These are phyloP conservation scores for Cyanoliseus patagonus DNA, from an alignment of 2,113 vertebrate species.

Conservation along the genomic window DNA sequence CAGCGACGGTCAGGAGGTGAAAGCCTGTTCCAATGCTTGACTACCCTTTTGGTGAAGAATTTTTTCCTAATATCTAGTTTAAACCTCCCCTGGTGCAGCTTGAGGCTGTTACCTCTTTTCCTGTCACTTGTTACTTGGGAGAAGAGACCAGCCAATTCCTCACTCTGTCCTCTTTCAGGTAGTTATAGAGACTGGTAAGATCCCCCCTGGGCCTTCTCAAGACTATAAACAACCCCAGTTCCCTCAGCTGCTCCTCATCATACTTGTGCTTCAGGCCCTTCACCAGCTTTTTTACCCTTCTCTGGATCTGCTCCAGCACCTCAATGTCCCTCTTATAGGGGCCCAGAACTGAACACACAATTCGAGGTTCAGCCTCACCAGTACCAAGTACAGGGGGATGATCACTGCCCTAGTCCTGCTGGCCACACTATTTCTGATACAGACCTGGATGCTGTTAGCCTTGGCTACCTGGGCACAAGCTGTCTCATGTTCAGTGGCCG, in stretches of 20 bases:
- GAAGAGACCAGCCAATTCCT: not conserved
- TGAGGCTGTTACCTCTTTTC: not conserved
- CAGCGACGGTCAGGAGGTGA: not conserved
- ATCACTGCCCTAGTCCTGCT: not conserved
- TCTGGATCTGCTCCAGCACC: not conserved
- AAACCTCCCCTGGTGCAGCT: not conserved
- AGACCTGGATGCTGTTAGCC: not conserved
- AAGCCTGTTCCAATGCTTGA: not conserved
- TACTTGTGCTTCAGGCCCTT: not conserved
- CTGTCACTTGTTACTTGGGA: not conserved
- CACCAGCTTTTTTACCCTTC: not conserved
- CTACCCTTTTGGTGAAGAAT: not conserved
- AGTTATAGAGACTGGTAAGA: not conserved
- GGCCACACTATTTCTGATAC: not conserved
- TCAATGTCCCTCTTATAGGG: not conserved
- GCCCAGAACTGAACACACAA: not conserved
- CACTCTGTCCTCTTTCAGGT: not conserved
- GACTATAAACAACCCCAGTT: not conserved
- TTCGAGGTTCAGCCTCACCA: not conserved
- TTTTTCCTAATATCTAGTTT: not conserved
- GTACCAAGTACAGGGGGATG: not conserved
- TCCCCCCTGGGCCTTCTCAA: not conserved
- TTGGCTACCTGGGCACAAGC: not conserved
- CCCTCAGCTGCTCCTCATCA: not conserved
- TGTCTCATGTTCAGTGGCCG: not conserved